These are phyloP conservation scores for Microtus montanus DNA, from an alignment of 2,113 vertebrate species.

Conservation along the genomic window DNA sequence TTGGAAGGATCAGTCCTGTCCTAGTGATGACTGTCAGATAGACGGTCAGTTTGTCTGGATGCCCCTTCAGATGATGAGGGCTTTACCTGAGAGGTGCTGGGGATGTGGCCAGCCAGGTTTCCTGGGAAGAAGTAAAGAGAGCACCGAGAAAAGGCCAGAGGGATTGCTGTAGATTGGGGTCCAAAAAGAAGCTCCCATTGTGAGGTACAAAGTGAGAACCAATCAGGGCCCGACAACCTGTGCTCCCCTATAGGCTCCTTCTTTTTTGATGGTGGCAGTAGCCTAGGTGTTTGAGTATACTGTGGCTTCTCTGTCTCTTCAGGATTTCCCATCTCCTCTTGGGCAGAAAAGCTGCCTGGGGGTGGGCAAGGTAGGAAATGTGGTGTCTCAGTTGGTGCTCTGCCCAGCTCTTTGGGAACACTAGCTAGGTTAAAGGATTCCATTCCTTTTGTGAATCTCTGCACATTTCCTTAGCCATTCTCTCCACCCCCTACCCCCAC, in stretches of 20 bases:
- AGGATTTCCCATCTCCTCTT: neutral
- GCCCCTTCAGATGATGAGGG: neutral
- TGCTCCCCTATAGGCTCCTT: accelerated
- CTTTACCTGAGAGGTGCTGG: too few relatives aligned
- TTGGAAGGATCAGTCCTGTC: accelerated
- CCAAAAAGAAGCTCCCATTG: too few relatives aligned
- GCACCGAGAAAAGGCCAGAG: neutral
- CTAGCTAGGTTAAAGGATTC: neutral
- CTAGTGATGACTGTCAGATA: neutral
- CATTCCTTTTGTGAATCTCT: neutral
- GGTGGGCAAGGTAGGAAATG: accelerated
- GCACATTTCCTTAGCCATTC: neutral
- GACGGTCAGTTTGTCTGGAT: too few relatives aligned
- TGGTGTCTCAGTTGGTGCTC: accelerated
- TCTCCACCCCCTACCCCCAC: neutral
- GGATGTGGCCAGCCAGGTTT: neutral
- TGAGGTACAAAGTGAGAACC: neutral
- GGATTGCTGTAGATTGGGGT: neutral
- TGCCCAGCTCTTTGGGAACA: neutral
- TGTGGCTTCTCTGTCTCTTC: accelerated
- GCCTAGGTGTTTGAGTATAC: neutral
- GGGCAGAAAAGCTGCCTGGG: neutral
- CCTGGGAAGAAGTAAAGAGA: too few relatives aligned
- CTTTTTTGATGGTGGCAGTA: neutral
- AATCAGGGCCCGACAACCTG: neutral